Base-by-base conservation (phyloP, 2,888 invertebrate species). In the Dioctria rufipes region DNA sequence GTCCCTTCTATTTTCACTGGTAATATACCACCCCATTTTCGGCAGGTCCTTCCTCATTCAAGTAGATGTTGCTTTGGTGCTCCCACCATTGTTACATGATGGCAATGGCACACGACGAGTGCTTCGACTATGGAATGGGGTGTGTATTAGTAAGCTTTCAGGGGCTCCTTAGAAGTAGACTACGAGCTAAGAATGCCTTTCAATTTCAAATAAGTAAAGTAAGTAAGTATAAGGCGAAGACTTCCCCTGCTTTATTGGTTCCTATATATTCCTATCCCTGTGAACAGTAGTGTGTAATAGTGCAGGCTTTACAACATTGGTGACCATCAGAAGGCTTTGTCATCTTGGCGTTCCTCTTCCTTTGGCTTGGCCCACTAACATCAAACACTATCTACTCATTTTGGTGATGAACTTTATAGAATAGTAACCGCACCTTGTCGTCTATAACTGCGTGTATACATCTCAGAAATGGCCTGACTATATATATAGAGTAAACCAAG, bases 21-120 rank as follows among this genome's bases (percentile, higher is more conserved):
- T 60, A 25, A n/a, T 60, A 8, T 46, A 42, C 75, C 43, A 25
- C 75, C 75, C 75, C 61, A 51, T 75, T 75, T 75, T 75, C 75
- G 75, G 75, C 75, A 75, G 75, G 60, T 75, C 75, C 75, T 75
- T 75, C 75, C 75, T 61, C 60, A 75, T 75, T 75, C 75, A 75
- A 75, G 75, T 75, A 61, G 61, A 75, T 75, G 75, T 75, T 75
- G 75, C 75, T 75, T 75, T 75, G 75, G 75, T 43, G 61, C 75
- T 61, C 61, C 60, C 42, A 6, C 75, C 75, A 75, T 75, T 75
- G 75, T 75, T 75, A 75, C 75, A 60, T 75, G 75, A 75, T 75
- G 75, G 75, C 75, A 75, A 75, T 75, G 75, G 75, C 75, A 75
- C 75, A 75, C 61, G 60, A 61, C 75, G 71, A 54, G 54, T 40